Percentiles rank a stretch among this genome's conserved stretches.
Conservation (phyloP, 2,113 vertebrate species). For the Neofelis nebulosa region DNA sequence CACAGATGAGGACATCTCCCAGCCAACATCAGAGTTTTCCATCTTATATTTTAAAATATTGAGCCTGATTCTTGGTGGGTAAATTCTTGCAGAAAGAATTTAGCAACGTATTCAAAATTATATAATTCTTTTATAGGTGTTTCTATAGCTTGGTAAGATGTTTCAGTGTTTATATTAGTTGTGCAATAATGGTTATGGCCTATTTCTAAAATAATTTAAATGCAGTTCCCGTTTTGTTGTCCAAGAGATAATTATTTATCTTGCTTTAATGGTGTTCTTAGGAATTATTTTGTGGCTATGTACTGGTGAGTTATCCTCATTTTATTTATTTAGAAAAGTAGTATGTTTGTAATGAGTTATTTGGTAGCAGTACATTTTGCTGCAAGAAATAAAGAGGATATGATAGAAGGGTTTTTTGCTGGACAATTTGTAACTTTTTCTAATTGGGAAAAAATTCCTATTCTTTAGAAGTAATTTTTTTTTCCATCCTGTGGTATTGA, state of each 20-base stretch:
- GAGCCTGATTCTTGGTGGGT: conserved; percentile 53
- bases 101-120: conserved; percentile 69
- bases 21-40: conserved; percentile 1
- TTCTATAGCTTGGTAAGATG: conserved; percentile 77
- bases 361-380: conserved; percentile 86
- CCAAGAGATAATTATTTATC: conserved; percentile 83
- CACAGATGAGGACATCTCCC: background rate
- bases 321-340: conserved; percentile 89
- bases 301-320: conserved; percentile 86
- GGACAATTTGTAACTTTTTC: conserved; percentile 62
- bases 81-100: conserved; percentile 78
- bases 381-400: conserved; percentile 83
- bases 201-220: conserved; percentile 84
- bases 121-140: conserved; percentile 73
- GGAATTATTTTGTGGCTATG: conserved; percentile 81
- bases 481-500: conserved; percentile 51
- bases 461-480: conserved; percentile 9
- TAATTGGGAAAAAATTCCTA: conserved; percentile 31
- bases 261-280: conserved; percentile 77
- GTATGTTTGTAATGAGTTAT: conserved; percentile 84
- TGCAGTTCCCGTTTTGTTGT: conserved; percentile 79
- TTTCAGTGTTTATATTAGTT: conserved; percentile 81
- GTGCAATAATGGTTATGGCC: conserved; percentile 89
- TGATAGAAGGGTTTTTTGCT: conserved; percentile 75
- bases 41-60: conserved; percentile 46